Conservation (phyloP, 2,888 invertebrate species). For the Zygogramma bicolorata region DNA sequence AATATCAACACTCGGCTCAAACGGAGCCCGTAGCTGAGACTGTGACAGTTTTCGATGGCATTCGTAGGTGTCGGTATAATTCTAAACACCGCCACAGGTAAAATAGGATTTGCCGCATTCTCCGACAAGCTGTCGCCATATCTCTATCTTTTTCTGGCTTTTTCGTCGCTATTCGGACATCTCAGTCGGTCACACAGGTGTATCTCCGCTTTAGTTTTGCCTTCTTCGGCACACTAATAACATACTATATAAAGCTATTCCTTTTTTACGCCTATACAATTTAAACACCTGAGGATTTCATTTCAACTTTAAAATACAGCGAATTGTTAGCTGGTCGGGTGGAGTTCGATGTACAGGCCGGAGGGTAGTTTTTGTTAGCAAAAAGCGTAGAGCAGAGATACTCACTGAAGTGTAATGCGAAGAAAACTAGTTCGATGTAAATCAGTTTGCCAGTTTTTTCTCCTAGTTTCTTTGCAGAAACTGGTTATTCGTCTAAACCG, state of each 20-base stretch:
- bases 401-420: not conserved
- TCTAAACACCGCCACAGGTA: constrained; percentile 60
- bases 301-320: constrained; percentile 46
- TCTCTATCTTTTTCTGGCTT: constrained; percentile 54
- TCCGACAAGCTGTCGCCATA: constrained; percentile 65
- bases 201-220: constrained; percentile 51
- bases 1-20: constrained; percentile 44
- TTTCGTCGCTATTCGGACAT: constrained; percentile 30
- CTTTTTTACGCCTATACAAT: constrained; percentile 63
- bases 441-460: too few relatives aligned
- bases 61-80: constrained; percentile 35
- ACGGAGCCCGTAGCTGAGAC: constrained; percentile 24
- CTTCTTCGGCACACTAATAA: constrained; percentile 62
- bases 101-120: constrained; percentile 66
- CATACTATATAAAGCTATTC: constrained; percentile 62
- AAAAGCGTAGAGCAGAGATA: not conserved
- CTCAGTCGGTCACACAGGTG: constrained; percentile 40
- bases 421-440: too few relatives aligned
- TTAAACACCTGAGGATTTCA: constrained; percentile 61
- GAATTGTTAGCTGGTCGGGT: constrained; percentile 13
- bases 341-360: constrained; percentile 18
- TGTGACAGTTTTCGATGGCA: constrained; percentile 23
- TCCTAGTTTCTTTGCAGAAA: too few relatives aligned
- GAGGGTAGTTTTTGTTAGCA: constrained; percentile 10
- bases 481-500: too few relatives aligned